Evolutionary conservation across 2,797 vertebrate species (phyloP).

Genomic region (Sus cebifrons): DNA sequence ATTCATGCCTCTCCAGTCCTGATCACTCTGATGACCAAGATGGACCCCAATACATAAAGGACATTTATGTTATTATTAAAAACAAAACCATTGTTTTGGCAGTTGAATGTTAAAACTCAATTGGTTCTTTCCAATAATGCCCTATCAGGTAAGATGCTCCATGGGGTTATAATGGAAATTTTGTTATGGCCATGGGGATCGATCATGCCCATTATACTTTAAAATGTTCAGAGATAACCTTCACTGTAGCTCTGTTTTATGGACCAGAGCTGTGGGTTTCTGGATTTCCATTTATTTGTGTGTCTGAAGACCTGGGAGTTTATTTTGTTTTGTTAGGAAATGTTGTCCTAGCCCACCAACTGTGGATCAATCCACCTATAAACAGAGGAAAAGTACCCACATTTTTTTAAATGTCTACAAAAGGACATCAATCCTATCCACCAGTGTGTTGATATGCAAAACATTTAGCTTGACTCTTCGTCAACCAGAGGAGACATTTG

Average conservation of each 20-base stretch:
- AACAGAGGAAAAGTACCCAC: not conserved
- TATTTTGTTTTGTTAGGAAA: constrained; percentile 43
- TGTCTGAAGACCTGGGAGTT: not conserved
- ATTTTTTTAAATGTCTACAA: constrained; percentile 30
- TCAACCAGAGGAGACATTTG: not conserved
- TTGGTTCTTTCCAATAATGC: not conserved
- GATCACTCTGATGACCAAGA: not conserved
- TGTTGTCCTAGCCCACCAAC: not conserved
- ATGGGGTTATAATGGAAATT: not conserved
- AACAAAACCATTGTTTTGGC: not conserved
- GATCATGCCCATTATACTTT: not conserved
- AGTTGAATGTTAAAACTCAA: not conserved
- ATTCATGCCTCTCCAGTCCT: not conserved
- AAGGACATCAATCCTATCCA: not conserved
- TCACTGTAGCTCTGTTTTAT: not conserved
- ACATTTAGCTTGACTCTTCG: not conserved
- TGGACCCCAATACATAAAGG: not conserved
- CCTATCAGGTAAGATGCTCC: not conserved
- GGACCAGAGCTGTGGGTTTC: not conserved
- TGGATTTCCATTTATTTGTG: not conserved
- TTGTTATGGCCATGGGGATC: not conserved
- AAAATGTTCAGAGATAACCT: not conserved
- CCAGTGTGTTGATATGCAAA: not conserved
- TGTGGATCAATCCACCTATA: not conserved
- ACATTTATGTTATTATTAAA: not conserved